Evolutionary conservation across 92 coral and sea anemone genomes (phyloP).

Genomic region (Porites evermanni): DNA sequence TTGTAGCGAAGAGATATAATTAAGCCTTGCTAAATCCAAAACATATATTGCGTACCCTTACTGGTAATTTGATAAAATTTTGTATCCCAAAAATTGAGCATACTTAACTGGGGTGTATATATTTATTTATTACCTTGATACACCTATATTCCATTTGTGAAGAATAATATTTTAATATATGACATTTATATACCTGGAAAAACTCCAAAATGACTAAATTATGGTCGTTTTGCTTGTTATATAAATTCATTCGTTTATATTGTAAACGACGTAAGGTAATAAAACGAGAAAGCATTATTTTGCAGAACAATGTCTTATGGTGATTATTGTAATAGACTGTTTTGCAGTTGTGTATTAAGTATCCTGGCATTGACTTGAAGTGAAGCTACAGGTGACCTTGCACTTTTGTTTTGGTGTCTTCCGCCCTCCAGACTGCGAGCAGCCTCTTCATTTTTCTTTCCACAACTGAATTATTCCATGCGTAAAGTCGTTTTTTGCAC

Average conservation of each 20-base stretch:
- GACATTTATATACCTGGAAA: slow-evolving; percentile 30
- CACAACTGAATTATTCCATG: too few relatives aligned
- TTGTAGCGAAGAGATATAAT: slow-evolving; percentile 2
- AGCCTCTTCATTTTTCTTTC: too few relatives aligned
- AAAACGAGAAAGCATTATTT: slow-evolving; percentile 50
- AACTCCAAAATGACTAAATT: slow-evolving; percentile 12
- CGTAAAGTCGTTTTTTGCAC: too few relatives aligned
- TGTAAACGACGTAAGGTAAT: slow-evolving; percentile 53
- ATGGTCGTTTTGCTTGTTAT: slow-evolving; percentile 35
- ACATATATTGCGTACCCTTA: neutral
- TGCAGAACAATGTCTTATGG: neutral
- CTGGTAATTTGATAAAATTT: slow-evolving; percentile 30
- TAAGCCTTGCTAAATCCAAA: slow-evolving; percentile 11
- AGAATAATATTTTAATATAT: slow-evolving; percentile 60
- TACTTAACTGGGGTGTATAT: slow-evolving; percentile 40
- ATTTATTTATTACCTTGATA: slow-evolving; percentile 48
- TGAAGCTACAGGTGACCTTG: too few relatives aligned
- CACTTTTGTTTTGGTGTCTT: too few relatives aligned
- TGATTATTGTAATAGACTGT: too few relatives aligned
- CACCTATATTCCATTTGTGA: slow-evolving; percentile 59
- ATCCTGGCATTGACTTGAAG: too few relatives aligned
- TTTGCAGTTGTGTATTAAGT: neutral
- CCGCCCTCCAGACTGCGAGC: too few relatives aligned
- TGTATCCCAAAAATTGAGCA: slow-evolving; percentile 43
- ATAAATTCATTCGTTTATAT: slow-evolving; percentile 46